Base-by-base conservation (phyloP, 2,113 vertebrate species). In the Motacilla alba region DNA sequence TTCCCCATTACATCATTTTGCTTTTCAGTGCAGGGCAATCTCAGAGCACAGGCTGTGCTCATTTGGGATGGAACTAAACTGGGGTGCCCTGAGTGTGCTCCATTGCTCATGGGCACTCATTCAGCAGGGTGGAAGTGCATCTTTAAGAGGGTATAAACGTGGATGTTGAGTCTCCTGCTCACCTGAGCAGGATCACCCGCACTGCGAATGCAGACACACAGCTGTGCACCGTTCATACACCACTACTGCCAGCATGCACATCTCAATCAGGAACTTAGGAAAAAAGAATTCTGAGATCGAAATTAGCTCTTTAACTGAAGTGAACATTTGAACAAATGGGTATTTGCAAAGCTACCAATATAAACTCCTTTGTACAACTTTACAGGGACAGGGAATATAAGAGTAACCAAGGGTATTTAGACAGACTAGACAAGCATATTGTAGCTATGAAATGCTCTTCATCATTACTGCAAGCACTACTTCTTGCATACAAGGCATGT, bases 151-250 rank as follows among this genome's bases (percentile, higher is more conserved):
- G n/a, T 8, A 5, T 18, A n/a, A 10, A 17, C 16, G 17, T 37
- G 82, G 24, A 19, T 46, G 26, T 3, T 53, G 41, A 47, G 20
- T 80, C 44, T 82, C n/a, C 30, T 47, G 39, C 35, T 72, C n/a
- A 56, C 13, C 33, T 87, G 19, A 52, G 49, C 41, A 76, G 69
- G 49, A 75, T 12, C 49, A 81, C 31, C 12, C 12, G 13, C 49
- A 2, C 41, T 85, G n/a, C 1, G 2, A 53, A 50, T 35, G 75
- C 24, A 68, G 56, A 43, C 23, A 30, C 15, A 43, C 13, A 73
- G 1, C 43, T 15, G 33, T 12, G 31, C 47, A 27, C 35, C 2
- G 0, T 5, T 24, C 27, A 27, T 6, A 12, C 18, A 9, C 19
- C 33, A 4, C n/a, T 69, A 24, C 37, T 66, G 55, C 50, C 56